These are phyloP conservation scores for Cynocephalus volans DNA, from an alignment of 2,113 vertebrate species.

Conservation along the genomic window DNA sequence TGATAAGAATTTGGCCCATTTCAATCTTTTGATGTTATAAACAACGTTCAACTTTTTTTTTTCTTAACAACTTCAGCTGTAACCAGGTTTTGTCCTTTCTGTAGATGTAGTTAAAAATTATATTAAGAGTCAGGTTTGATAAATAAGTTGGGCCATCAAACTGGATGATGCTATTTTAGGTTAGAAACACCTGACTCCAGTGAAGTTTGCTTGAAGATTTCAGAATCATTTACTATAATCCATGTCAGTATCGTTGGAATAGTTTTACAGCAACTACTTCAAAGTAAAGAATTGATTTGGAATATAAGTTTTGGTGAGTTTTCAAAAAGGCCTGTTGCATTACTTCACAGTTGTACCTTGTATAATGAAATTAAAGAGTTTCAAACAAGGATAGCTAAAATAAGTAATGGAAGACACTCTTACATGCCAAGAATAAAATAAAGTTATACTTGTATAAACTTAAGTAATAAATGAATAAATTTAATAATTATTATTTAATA, in stretches of 20 bases:
- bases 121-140: not conserved
- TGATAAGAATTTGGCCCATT: slow-evolving; percentile 11
- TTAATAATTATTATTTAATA: not conserved
- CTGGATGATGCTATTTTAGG: not conserved
- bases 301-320: not conserved
- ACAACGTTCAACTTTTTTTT: not conserved
- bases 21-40: slow-evolving; percentile 20
- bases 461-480: not conserved
- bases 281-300: slow-evolving; percentile 31
- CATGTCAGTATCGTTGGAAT: not conserved
- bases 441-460: not conserved
- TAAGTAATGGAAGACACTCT: not conserved
- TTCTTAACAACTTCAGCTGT: not conserved
- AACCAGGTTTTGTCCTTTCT: slow-evolving; percentile 17
- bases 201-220: slow-evolving; percentile 53
- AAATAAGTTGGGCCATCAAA: not conserved
- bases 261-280: slow-evolving; percentile 30
- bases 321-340: not conserved
- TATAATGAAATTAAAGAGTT: slow-evolving; percentile 29
- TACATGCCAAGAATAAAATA: slow-evolving; percentile 38
- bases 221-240: slow-evolving; percentile 19
- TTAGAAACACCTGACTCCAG: slow-evolving; percentile 6
- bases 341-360: not conserved
- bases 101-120: slow-evolving; percentile 20
- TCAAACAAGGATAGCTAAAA: slow-evolving; percentile 42